Evolutionary conservation across 2,113 vertebrate species (phyloP), one percentile per base, ranked within the genome.

Genomic region (Podocnemis expansa): DNA sequence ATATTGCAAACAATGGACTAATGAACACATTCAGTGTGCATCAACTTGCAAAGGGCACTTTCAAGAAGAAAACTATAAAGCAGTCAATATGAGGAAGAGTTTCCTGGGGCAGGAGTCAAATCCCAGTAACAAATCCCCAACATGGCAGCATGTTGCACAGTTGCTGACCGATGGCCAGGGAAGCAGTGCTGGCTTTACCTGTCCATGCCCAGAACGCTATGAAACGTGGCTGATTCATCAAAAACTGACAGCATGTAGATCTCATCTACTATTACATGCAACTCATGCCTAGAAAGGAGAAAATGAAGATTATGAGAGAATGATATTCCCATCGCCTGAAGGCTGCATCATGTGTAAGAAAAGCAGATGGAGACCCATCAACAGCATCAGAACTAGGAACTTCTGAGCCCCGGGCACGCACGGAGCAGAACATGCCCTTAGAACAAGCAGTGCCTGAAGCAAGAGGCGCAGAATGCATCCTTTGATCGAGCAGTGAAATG

Each of bases 241-340:
- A 99, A 99, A 92, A 99, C 98, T 0, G 99, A 99, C 96, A 99
- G 98, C 99, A 99, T 99, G 98, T 99, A 99, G 94, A 99, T 96
- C 96, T 99, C 99, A 92, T 99, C 99, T 85, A 99, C 96, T 80
- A 99, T 98, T 96, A 98, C 98, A 17, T 99, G 99, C 86, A 99
- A 97, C 91, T 98, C 93, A 43, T 99, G 96, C 91, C 99, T 99
- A 92, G 85, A 92, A 82, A 95, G 6, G 78, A 84, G 76, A 52
- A 96, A 89, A 93, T 0, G 2, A 80, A 95, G 67, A 60, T 94
- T 81, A 91, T 17, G 13, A 87, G 76, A 58, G n/a, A 12, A 60
- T 25, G n/a, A 21, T 91, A 84, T 38, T 51, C 73, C 16, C 38
- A 79, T 56, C 82, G 11, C 3, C 89, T 63, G 3, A 16, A 25